phyloP scores from a whole-genome alignment of 2,113 vertebrate species.

The Pollachius pollachius region DNA sequence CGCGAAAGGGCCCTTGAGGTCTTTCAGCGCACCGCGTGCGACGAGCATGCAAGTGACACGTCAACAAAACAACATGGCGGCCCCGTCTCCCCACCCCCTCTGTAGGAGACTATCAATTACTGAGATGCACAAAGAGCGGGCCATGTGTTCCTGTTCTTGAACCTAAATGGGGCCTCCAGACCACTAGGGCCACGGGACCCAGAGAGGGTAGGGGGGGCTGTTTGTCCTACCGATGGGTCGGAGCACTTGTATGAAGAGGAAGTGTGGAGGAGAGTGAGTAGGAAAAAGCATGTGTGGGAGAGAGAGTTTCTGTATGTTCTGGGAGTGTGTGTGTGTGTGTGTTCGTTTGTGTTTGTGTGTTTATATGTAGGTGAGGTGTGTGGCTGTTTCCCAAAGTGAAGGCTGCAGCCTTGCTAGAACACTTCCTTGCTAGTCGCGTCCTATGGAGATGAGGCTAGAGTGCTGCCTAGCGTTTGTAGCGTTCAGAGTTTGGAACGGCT shows the following conservation, averaged over 20 bases:
- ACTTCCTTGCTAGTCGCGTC: too few relatives aligned
- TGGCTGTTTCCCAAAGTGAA: too few relatives aligned
- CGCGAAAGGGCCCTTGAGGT: slow-evolving; percentile 75
- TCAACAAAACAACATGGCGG: slow-evolving; percentile 81
- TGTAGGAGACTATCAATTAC: slow-evolving; percentile 76
- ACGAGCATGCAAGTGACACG: slow-evolving; percentile 84
- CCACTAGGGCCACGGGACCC: slow-evolving; percentile 11
- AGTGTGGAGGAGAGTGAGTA: slow-evolving; percentile 1
- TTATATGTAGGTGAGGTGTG: background rate
- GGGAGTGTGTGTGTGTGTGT: slow-evolving; percentile 3
- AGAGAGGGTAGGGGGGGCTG: slow-evolving; percentile 38
- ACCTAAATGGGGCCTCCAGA: slow-evolving; percentile 37
- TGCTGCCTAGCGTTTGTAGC: too few relatives aligned
- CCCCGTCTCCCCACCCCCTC: slow-evolving; percentile 15
- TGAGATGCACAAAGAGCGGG: slow-evolving; percentile 76
- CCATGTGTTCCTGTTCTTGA: slow-evolving; percentile 80
- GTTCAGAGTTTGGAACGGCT: too few relatives aligned
- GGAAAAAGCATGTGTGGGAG: slow-evolving; percentile 8
- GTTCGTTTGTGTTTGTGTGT: slow-evolving; percentile 19
- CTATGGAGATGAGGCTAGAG: too few relatives aligned
- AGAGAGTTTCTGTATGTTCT: slow-evolving; percentile 1
- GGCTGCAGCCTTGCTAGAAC: too few relatives aligned
- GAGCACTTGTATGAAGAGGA: slow-evolving; percentile 22
- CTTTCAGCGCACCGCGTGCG: slow-evolving; percentile 72
- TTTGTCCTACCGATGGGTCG: slow-evolving; percentile 31